These are phyloP conservation scores for sheep (Ovis aries) DNA, from an alignment of 2,113 vertebrate genomes.

Conservation along the genomic window ARS-UI_Ramb_v3.0 NC_056066.1:82625501-82626000, in stretches of 20 bases:
- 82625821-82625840: not conserved
- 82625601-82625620: rapidly evolving
- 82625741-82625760: not conserved
- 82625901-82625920: not conserved
- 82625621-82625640: not conserved
- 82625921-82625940: rapidly evolving
- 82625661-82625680: not conserved
- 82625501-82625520: not conserved
- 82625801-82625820: not conserved
- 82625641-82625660: not conserved
- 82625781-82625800: not conserved
- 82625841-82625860: not conserved
- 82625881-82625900: not conserved
- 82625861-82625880: not conserved
- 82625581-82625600: not conserved
- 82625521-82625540: not conserved
- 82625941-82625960: not conserved
- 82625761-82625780: not conserved
- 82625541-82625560: not conserved
- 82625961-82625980: not conserved
- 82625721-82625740: not conserved
- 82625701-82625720: not conserved
- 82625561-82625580: not conserved
- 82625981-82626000: not conserved
- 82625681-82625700: not conserved